Base-by-base conservation (phyloP, 1,140 invertebrate genomes). In the Lordiphosa collinella region DNA sequence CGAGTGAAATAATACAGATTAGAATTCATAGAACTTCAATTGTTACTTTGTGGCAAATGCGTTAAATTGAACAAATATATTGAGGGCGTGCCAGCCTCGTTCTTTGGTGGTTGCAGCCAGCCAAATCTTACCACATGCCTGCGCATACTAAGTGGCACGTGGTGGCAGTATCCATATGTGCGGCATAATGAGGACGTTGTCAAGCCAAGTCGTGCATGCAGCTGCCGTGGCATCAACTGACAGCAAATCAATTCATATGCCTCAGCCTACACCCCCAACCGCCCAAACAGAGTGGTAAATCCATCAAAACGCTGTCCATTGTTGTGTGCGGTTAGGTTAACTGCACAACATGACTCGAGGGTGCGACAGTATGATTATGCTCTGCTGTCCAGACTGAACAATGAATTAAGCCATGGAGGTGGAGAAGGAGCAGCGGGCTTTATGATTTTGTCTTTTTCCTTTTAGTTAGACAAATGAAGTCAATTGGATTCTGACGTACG, bases 241-340 rank as follows among this genome's bases (percentile, higher is more conserved):
- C 78, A 84, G 63, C 79, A 73, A 84, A 84, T 84, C 78, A 84
- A 84, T 84, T 84, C 78, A 84, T 78, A 84, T 84, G 79, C 66
- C 67, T 16, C 34, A 22, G 34, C 36, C 16, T 12, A 8, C 18
- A 47, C n/a, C 3, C 36, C 14, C 58, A 16, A 52, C 34, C 54
- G 10, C 40, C n/a, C 13, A 38, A 8, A 50, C 6, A 3, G 32
- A 12, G 11, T 34, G 11, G 25, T 62, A 44, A 75, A 84, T 84
- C 69, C 78, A 84, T 84, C 78, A 84, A 82, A 80, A 71, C 52
- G 54, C 35, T 40, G 61, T 44, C 71, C 49, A 79, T 73, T 80
- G 73, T 82, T 64, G 60, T 72, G 53, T 64, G 78, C 68, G 72
- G 58, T 68, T 84, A 84, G 72, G 67, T 69, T 84, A 82, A 78